Evolutionary conservation across 2,888 invertebrate species (phyloP), one percentile per base, ranked within the genome.

Genomic region (Oeneis ivallda): DNA sequence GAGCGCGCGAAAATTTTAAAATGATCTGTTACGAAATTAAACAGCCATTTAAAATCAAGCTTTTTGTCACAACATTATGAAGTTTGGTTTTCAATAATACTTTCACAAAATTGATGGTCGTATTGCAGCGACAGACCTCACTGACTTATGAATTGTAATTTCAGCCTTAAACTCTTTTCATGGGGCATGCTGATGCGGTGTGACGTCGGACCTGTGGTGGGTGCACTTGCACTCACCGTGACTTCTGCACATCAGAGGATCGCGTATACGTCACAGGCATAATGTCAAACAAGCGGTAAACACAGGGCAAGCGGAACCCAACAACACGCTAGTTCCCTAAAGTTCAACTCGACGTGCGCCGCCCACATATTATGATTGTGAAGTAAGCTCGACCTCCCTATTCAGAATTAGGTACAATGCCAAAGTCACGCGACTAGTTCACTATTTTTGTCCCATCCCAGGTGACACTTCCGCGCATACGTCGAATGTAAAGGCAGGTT

Each of bases 181-280:
- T 43, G 56, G n/a, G 32, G 39, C 43, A 57, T 62, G 41, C 34
- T 45, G 17, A 49, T 63, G 32, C 58, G 10, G 26, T 37, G 58
- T 41, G 43, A 64, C 49, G 56, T 64, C 9, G 15, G 15, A 64
- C 50, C 49, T 57, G 67, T 56, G 37, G 60, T 71, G 63, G 37
- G 60, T 71, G 63, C 68, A 17, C 47, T 64, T 15, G 59, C 67
- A 74, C 83, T 81, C 76, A 84, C 86, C 84, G 84, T 72, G 77
- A 77, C 41, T 78, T 79, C 63, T 74, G 74, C 56, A 74, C 77
- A 19, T 82, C 85, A 32, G 86, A 82, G 17, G 84, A 77, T 64
- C 83, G 80, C 26, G 82, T 53, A 72, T 85, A 84, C 65, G 79
- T 81, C 66, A 85, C 78, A 34, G 87, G 86, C 86, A 86, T 86